These are phyloP conservation scores for Sorex fumeus DNA, from an alignment of 2,113 vertebrate species.

Conservation along the genomic window DNA sequence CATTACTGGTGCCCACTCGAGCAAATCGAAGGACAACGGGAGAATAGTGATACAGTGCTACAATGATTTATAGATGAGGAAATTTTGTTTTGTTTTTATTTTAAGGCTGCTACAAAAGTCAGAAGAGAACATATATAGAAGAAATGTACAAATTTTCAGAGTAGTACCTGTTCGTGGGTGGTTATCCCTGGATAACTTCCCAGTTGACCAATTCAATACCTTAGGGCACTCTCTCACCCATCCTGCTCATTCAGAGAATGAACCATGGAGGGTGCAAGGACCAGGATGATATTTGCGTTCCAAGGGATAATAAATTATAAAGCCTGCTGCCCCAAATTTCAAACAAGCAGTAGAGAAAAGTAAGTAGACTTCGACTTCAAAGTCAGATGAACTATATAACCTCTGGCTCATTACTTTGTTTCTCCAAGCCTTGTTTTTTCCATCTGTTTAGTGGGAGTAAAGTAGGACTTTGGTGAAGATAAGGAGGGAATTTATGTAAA, in stretches of 20 bases:
- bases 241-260: not conserved
- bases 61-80: not conserved
- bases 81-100: not conserved
- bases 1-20: no score
- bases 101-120: not conserved
- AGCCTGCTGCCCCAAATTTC: not conserved
- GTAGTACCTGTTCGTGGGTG: rapidly evolving
- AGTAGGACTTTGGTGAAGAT: not conserved
- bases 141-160: not conserved
- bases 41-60: no score
- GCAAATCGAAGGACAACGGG: no score
- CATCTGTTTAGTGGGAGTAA: not conserved
- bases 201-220: not conserved
- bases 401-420: not conserved
- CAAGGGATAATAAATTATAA: not conserved
- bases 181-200: not conserved
- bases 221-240: not conserved
- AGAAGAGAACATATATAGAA: not conserved
- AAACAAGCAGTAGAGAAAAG: not conserved
- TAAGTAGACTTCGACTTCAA: not conserved
- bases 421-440: not conserved
- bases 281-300: not conserved
- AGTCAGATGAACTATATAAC: rapidly evolving
- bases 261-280: not conserved
- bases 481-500: not conserved